Evolutionary conservation across 2,888 invertebrate genomes (phyloP).

Genomic region (Orchestes rusci): DNA sequence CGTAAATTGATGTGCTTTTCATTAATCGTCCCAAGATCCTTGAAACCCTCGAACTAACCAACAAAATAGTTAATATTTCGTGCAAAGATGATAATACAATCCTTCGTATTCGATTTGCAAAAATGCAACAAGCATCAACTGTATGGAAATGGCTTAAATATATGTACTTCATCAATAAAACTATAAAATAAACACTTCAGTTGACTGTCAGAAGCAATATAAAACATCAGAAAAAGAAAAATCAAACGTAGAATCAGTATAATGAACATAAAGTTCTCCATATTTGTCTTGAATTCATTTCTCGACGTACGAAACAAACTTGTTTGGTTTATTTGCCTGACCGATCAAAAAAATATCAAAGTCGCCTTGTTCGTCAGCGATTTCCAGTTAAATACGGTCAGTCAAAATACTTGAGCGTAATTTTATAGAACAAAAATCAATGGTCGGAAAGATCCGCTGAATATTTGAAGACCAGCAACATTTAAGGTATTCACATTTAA

Average conservation of each 20-base stretch:
- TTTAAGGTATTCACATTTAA: slow-evolving; percentile 33
- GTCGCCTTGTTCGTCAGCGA: slow-evolving; percentile 31
- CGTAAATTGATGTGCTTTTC: too few species aligned
- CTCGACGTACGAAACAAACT: slow-evolving; percentile 12
- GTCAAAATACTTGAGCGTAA: slow-evolving; percentile 33
- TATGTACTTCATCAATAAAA: too few species aligned
- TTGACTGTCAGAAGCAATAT: too few species aligned
- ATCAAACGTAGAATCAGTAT: slow-evolving; percentile 7
- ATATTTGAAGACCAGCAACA: slow-evolving; percentile 32
- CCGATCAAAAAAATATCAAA: slow-evolving; percentile 27
- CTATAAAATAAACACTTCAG: too few species aligned
- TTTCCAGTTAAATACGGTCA: slow-evolving; percentile 34
- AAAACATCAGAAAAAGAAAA: too few species aligned
- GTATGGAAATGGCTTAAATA: too few species aligned
- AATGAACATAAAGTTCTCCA: slow-evolving; percentile 28
- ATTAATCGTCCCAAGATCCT: too few species aligned
- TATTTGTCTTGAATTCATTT: slow-evolving; percentile 14
- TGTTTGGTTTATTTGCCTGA: slow-evolving; percentile 22
- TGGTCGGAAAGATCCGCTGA: slow-evolving; percentile 31
- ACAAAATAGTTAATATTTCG: too few species aligned
- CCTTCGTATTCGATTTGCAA: too few species aligned
- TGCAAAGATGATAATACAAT: too few species aligned
- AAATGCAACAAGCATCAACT: too few species aligned
- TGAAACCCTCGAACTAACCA: too few species aligned
- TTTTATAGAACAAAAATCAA: slow-evolving; percentile 38